phyloP scores from a whole-genome alignment of 2,113 vertebrate genomes.

The Brachyhypopomus gauderio region DNA sequence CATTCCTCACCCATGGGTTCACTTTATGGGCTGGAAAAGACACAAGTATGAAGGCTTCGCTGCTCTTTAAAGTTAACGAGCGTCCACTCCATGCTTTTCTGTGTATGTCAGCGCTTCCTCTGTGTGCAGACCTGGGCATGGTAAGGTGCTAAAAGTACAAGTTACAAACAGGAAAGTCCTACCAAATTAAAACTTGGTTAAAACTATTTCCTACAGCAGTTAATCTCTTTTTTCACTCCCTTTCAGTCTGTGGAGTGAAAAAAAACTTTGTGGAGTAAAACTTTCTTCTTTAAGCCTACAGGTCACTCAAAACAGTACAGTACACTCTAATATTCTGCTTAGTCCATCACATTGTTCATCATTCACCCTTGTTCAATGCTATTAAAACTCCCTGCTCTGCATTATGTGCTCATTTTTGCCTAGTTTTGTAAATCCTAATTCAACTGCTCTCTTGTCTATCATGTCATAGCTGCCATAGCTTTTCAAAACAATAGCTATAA shows the following conservation, averaged over 20 bases:
- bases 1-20: conserved; percentile 59
- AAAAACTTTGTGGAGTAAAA: not conserved
- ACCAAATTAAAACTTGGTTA: conserved; percentile 1
- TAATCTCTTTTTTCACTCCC: not conserved
- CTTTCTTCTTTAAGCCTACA: not conserved
- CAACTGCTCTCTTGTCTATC: not conserved
- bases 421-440: not conserved
- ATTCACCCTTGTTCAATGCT: not conserved
- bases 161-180: conserved; percentile 6
- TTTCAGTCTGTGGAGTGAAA: not conserved
- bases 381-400: not conserved
- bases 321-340: not conserved
- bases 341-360: not conserved
- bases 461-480: too few relatives aligned
- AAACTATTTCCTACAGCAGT: conserved; percentile 14
- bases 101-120: conserved; percentile 36
- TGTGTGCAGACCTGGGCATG: conserved; percentile 11
- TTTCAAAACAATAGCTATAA: too few relatives aligned
- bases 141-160: conserved; percentile 8
- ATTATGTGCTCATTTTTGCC: not conserved
- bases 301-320: not conserved
- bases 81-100: conserved; percentile 50
- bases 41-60: conserved; percentile 60
- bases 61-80: conserved; percentile 58
- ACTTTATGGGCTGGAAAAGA: conserved; percentile 66